Evolutionary conservation across 2,888 invertebrate genomes (phyloP), one percentile per base, ranked within the genome.

Genomic region (Andrena hattorfiana): DNA sequence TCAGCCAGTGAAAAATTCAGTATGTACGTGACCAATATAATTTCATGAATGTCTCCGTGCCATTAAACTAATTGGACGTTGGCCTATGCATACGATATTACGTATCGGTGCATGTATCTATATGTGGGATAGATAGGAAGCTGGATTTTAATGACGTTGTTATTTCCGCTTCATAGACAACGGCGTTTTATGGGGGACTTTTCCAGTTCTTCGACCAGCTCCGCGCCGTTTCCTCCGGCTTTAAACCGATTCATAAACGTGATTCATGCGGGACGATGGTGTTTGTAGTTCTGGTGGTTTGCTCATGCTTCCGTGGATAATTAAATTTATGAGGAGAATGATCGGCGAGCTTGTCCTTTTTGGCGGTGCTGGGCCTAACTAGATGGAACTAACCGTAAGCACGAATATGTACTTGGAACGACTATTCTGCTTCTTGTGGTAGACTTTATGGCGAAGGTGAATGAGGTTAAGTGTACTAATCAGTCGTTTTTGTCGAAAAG

Each of bases 31-130:
- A 82, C 83, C 82, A 89, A 90, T 91, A 86, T 89, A 81, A 89
- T 91, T 91, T 86, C 73, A 42, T 62, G 73, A 86, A 89, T 86
- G 90, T 90, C 82, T 68, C 80, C 76, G 78, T 68, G 75, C 88
- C 86, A 90, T 91, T 90, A 89, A 83, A 86, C 87, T 90, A 91
- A 91, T 91, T 87, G 84, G 71, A 81, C 74, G n/a, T n/a, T 49
- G 60, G 26, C 28, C 35, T 35, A 32, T 51, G 66, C 81, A 64
- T 67, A 35, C 67, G 42, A 42, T 51, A 32, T 28, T 49, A 10
- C 42, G n/a, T 66, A 30, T 42, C 42, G 42, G 13, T 16, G 42
- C 16, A 16, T 13, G 13, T 13, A 13, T 42, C 42, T 42, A 16
- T 42, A 42, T 5, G 42, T 42, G 42, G 42, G 42, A 42, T 42